Conservation (phyloP, 1,140 invertebrate genomes). For the Aphidius ervi region DNA sequence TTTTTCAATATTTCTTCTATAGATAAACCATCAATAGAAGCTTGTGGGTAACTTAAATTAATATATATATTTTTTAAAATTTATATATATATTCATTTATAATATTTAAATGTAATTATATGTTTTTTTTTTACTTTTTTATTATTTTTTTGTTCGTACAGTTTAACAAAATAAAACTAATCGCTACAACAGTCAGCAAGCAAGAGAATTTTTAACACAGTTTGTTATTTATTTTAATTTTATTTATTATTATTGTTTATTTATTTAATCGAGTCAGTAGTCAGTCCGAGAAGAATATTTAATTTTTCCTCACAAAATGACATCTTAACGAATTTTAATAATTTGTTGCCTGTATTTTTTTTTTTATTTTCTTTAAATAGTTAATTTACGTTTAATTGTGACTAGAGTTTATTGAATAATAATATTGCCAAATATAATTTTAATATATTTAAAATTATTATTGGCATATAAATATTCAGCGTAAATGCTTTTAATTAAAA, state of each 20-base stretch:
- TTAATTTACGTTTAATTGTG: slow-evolving; percentile 15
- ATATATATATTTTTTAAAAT: not conserved
- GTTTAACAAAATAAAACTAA: slow-evolving; percentile 52
- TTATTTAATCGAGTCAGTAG: too few relatives aligned
- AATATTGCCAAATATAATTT: too few relatives aligned
- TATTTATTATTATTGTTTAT: slow-evolving; percentile 8
- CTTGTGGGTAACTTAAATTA: not conserved
- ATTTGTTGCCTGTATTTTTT: slow-evolving; percentile 2
- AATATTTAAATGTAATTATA: slow-evolving; percentile 8
- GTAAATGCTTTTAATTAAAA: too few relatives aligned
- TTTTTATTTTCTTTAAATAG: slow-evolving; percentile 9
- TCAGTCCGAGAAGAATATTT: too few relatives aligned
- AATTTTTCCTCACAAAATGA: too few relatives aligned
- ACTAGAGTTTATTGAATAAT: slow-evolving; percentile 8
- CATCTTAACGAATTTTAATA: too few relatives aligned
- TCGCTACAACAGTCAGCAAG: slow-evolving; percentile 50
- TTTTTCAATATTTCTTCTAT: too few relatives aligned
- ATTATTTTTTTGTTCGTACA: slow-evolving; percentile 21
- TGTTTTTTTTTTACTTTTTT: slow-evolving; percentile 23
- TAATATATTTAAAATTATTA: too few relatives aligned
- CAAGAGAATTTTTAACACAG: slow-evolving; percentile 42
- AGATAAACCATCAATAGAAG: too few relatives aligned
- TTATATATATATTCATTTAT: slow-evolving; percentile 3
- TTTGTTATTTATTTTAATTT: slow-evolving; percentile 19
- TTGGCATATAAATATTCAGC: too few relatives aligned